Base-by-base conservation (phyloP, 1,140 invertebrate genomes). In the Zaprionus taronus region DNA sequence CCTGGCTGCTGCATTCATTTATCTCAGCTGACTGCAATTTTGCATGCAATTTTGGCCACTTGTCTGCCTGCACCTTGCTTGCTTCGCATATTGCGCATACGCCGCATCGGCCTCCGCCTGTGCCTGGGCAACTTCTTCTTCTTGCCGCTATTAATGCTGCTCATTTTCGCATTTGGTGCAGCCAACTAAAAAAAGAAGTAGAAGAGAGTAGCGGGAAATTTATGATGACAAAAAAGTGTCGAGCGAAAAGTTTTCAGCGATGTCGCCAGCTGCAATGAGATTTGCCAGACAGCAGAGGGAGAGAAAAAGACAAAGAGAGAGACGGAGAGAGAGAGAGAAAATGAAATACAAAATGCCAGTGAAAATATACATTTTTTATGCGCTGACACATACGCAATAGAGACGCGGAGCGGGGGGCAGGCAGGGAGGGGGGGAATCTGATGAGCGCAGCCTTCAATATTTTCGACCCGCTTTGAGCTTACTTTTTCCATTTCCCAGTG, bases 401-500 rank as follows among this genome's bases (percentile, higher is more conserved):
- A 64, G 5, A n/a, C 4, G 15, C 14, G 41, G 3, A 14, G 11
- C 1, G 20, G 20, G 20, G 44, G 20, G 20, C 20, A 0, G 31
- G 9, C 3, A 9, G 1, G 9, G 2, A 3, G 31, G 0, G 9
- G 9, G 31, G 20, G 17, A 47, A 9, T 47, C n/a, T 36, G 51
- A 64, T 64, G 53, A 72, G 69, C 12, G 72, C 72, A 77, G 80
- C 80, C 79, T 83, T 83, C 81, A 83, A 83, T 83, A 83, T 83
- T 47, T 47, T 83, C 83, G 83, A 70, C 63, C 69, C 72, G 84
- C 85, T 89, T 89, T 84, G 84, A 89, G 84, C 81, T 89, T 89
- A 89, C 84, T 89, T 89, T 89, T 89, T 89, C 84, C 84, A 89
- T 89, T 89, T 89, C 84, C 84, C 84, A 89, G 84, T 89, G 84